Evolutionary conservation across 2,113 vertebrate genomes (phyloP).

Genomic region (Centropristis striata): DNA sequence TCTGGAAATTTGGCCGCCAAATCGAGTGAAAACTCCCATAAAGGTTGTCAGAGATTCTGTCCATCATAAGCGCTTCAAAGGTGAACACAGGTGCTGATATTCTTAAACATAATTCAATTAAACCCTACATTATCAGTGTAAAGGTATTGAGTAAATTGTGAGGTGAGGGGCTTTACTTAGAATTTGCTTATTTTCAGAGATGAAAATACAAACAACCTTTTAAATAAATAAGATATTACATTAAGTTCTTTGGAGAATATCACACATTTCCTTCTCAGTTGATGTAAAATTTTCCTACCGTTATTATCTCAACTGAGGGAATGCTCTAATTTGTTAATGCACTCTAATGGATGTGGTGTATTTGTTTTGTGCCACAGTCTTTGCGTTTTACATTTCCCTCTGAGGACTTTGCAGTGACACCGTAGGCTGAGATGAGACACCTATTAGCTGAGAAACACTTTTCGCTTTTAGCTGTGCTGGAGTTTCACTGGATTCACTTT

Average conservation of each 20-base stretch:
- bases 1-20: neutral
- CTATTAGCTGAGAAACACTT: conserved; percentile 24
- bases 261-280: neutral
- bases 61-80: neutral
- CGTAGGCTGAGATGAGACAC: conserved; percentile 9
- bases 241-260: neutral
- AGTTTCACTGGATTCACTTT: neutral
- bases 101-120: neutral
- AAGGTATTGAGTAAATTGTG: neutral
- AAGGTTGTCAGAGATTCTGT: neutral
- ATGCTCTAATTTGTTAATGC: conserved; percentile 21
- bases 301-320: neutral
- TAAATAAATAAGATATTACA: neutral
- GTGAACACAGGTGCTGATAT: neutral
- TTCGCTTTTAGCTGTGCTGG: neutral
- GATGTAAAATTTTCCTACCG: neutral
- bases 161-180: neutral
- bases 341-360: conserved; percentile 1
- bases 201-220: neutral
- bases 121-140: neutral
- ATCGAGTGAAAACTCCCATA: neutral
- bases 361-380: conserved; percentile 18
- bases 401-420: conserved; percentile 29
- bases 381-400: conserved; percentile 7
- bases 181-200: neutral